phyloP scores from a whole-genome alignment of 2,113 vertebrate species.

The Nesospiza acunhae region DNA sequence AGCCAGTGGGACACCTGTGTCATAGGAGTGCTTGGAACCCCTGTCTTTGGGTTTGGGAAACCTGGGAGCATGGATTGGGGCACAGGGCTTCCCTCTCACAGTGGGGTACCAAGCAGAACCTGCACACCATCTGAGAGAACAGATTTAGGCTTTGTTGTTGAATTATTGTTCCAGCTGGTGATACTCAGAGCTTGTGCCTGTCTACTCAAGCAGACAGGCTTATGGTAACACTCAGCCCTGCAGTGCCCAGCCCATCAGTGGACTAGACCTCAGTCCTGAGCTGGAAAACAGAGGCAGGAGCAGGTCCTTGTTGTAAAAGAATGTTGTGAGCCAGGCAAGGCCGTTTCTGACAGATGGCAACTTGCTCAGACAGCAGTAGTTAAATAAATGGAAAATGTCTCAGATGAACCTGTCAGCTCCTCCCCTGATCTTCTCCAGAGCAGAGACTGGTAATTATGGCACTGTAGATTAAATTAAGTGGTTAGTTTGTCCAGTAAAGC shows the following conservation, averaged over 20 bases:
- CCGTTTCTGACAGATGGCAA: background rate
- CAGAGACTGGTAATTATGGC: background rate
- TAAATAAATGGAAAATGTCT: background rate
- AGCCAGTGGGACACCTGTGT: background rate
- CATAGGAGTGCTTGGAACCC: background rate
- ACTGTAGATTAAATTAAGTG: background rate
- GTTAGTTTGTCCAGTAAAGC: background rate
- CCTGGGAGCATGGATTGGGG: background rate
- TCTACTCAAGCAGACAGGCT: background rate
- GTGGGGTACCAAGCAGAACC: background rate
- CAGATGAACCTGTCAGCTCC: background rate
- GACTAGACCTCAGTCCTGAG: background rate
- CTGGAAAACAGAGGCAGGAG: background rate
- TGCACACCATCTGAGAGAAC: too few species aligned
- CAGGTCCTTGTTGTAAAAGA: background rate
- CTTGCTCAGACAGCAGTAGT: accelerated
- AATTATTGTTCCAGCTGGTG: background rate
- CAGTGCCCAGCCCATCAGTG: background rate
- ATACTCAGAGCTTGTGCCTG: background rate
- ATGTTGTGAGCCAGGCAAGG: background rate
- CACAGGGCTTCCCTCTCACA: background rate
- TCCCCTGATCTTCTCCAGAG: background rate
- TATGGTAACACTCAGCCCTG: background rate
- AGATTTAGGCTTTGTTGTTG: background rate
- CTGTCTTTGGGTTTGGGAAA: background rate